Conservation (phyloP, 2,888 invertebrate species). For the Odontocolon sp. region DNA sequence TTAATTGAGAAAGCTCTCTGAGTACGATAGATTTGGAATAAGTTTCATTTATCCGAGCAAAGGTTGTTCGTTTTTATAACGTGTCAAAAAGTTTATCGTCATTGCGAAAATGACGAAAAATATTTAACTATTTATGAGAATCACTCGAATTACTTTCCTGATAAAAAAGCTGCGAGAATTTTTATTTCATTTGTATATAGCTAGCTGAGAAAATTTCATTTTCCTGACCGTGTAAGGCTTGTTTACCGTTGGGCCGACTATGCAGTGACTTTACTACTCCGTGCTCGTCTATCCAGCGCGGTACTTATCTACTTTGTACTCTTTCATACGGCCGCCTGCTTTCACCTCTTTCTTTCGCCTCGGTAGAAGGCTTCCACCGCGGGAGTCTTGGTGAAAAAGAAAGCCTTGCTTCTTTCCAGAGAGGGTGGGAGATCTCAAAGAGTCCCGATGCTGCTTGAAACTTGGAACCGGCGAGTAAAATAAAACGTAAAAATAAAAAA, state of each 20-base stretch:
- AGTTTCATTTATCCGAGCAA: too few species aligned
- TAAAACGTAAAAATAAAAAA: conserved; percentile 28
- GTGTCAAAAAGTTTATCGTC: too few species aligned
- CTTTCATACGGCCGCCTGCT: neutral
- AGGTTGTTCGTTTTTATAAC: too few species aligned
- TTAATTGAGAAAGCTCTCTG: too few species aligned
- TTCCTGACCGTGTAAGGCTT: neutral
- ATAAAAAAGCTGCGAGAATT: neutral
- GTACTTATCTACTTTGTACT: conserved; percentile 43
- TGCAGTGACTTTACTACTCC: conserved; percentile 26
- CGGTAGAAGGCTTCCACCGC: neutral
- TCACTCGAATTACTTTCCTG: too few species aligned
- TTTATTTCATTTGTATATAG: neutral
- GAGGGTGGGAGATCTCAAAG: neutral
- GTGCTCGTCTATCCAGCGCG: conserved; percentile 25
- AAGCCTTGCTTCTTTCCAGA: conserved; percentile 8
- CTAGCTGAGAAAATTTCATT: neutral
- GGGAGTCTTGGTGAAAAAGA: conserved; percentile 17
- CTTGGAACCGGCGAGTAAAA: neutral
- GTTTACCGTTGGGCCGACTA: conserved; percentile 30
- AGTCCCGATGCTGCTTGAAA: conserved; percentile 2
- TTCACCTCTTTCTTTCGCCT: neutral
- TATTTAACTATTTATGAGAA: too few species aligned
- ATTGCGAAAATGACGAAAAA: too few species aligned
- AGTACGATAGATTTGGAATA: too few species aligned